A percentile compares a stretch with the other conserved stretches of the same genome.
Evolutionary conservation across 2,113 vertebrate genomes (phyloP).

Genomic region (Triplophysa siluroides): DNA sequence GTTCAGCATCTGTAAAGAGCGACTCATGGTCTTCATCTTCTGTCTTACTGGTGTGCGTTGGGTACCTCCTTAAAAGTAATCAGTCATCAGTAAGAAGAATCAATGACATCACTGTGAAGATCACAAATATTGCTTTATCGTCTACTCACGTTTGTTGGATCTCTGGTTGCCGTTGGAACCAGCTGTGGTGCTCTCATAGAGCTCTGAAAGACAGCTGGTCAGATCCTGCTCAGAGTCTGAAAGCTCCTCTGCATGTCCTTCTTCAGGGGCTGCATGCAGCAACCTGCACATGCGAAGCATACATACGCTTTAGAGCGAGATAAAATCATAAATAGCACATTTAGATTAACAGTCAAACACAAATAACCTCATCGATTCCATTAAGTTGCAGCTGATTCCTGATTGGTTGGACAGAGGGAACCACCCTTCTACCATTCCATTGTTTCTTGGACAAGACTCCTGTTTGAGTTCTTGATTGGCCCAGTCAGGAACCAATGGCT

Average conservation of each 20-base stretch:
- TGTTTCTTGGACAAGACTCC: conserved; percentile 56
- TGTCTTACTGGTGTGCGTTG: conserved; percentile 92
- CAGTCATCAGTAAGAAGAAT: neutral
- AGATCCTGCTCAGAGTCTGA: conserved; percentile 75
- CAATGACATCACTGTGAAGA: neutral
- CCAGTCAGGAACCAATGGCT: conserved; percentile 80
- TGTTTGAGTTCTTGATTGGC: conserved; percentile 79
- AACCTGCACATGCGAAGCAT: conserved; percentile 69
- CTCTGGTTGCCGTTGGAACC: conserved; percentile 65
- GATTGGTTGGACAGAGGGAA: conserved; percentile 83
- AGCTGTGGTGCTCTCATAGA: conserved; percentile 80
- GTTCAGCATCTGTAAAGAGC: conserved; percentile 95
- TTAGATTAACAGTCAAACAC: neutral
- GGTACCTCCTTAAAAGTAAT: conserved; percentile 73
- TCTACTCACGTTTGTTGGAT: conserved; percentile 80
- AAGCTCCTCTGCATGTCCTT: conserved; percentile 57
- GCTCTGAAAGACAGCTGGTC: conserved; percentile 75
- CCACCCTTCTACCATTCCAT: conserved; percentile 80
- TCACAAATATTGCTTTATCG: neutral
- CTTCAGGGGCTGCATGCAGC: conserved; percentile 74
- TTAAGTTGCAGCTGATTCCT: conserved; percentile 84
- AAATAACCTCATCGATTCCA: conserved; percentile 89
- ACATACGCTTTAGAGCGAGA: neutral
- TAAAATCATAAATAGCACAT: conserved; percentile 6
- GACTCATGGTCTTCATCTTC: conserved; percentile 97